These are phyloP conservation scores for Camelus bactrianus DNA, from an alignment of 2,113 vertebrate species.

Conservation along the genomic window DNA sequence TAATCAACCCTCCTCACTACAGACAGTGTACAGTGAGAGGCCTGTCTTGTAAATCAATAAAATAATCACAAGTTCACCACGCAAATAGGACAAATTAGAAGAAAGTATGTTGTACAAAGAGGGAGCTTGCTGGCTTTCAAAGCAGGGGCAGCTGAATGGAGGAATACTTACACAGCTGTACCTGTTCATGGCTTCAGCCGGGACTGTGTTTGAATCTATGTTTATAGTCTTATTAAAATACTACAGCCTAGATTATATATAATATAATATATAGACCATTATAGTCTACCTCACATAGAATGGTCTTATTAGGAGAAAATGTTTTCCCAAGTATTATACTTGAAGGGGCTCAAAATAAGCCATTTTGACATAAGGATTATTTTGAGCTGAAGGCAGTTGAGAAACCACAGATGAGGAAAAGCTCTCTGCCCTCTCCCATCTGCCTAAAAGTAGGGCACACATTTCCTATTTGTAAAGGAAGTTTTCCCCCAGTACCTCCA, in stretches of 20 bases:
- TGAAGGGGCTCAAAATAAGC: not conserved
- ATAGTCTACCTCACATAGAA: not conserved
- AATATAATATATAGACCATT: not conserved
- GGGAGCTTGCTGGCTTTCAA: not conserved
- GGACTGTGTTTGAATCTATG: not conserved
- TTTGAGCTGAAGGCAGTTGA: not conserved
- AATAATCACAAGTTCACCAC: not conserved
- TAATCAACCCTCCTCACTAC: not conserved
- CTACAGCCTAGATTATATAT: not conserved
- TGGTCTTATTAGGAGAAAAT: not conserved
- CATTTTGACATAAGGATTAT: not conserved
- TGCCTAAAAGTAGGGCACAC: not conserved
- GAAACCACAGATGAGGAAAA: not conserved
- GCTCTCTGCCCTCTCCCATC: not conserved
- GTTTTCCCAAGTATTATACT: not conserved
- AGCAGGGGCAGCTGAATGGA: not conserved
- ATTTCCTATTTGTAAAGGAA: not conserved
- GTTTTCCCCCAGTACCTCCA: too few relatives aligned
- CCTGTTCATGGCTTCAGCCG: not conserved
- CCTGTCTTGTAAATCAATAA: not conserved
- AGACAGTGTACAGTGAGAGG: not conserved
- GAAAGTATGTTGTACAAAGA: not conserved
- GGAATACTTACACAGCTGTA: not conserved
- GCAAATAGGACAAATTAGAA: not conserved
- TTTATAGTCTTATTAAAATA: not conserved